Conservation (phyloP, 2,797 vertebrate genomes). For the Pseudochirops cupreus region DNA sequence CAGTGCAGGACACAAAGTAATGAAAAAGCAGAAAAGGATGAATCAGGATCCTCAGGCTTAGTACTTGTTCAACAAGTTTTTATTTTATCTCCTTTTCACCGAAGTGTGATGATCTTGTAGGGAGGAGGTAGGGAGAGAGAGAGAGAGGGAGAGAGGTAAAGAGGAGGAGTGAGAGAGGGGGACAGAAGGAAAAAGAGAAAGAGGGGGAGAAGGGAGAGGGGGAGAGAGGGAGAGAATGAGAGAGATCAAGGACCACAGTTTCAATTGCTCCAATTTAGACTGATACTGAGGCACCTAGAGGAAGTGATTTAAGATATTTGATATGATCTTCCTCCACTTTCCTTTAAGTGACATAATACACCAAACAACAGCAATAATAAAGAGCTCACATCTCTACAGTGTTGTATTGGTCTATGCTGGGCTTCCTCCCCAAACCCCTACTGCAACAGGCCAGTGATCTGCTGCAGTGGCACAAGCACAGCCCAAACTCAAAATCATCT, state of each 20-base stretch:
- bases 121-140: no score
- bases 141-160: no score
- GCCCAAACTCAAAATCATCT: not conserved
- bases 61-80: not conserved
- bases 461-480: not conserved
- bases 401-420: not conserved
- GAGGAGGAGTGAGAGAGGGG: not conserved
- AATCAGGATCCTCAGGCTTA: not conserved
- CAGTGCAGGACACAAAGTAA: constrained; percentile 12
- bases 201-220: not conserved
- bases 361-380: not conserved
- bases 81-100: not conserved
- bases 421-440: not conserved
- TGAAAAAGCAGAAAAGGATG: not conserved
- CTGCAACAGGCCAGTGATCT: not conserved
- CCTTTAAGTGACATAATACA: not conserved
- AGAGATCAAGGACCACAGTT: not conserved
- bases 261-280: not conserved
- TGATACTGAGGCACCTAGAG: not conserved
- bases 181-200: no score
- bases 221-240: not conserved
- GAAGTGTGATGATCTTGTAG: not conserved
- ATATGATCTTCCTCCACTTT: not conserved
- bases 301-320: not conserved
- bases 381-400: not conserved